These are phyloP conservation scores for Cheilosia impressa DNA, from an alignment of 2,888 invertebrate species.

Conservation along the genomic window DNA sequence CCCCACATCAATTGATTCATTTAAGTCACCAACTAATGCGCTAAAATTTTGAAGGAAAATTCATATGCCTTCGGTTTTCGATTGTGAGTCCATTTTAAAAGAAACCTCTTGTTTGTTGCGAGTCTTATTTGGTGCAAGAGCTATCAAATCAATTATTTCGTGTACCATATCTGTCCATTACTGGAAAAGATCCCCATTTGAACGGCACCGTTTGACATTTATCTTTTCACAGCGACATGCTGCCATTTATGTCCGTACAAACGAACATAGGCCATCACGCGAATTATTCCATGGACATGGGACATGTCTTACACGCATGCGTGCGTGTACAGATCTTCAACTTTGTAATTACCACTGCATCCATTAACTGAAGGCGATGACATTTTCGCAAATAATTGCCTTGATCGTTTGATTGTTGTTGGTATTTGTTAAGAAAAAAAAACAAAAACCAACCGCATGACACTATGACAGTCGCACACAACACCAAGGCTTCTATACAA, in stretches of 20 bases:
- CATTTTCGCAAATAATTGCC: slow-evolving; percentile 73
- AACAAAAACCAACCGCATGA: slow-evolving; percentile 12
- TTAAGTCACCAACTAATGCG: no score
- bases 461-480: slow-evolving; percentile 7
- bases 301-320: slow-evolving; percentile 54
- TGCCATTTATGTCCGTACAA: slow-evolving; percentile 45
- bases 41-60: not conserved
- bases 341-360: slow-evolving; percentile 66
- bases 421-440: not conserved
- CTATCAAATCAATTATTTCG: slow-evolving; percentile 49
- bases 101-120: slow-evolving; percentile 12
- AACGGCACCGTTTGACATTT: slow-evolving; percentile 44
- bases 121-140: slow-evolving; percentile 56
- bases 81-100: slow-evolving; percentile 50
- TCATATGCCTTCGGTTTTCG: slow-evolving; percentile 36
- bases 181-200: slow-evolving; percentile 31
- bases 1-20: no score
- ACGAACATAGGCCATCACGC: slow-evolving; percentile 34
- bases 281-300: slow-evolving; percentile 17
- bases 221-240: slow-evolving; percentile 14
- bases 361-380: slow-evolving; percentile 65
- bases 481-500: slow-evolving; percentile 61
- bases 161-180: slow-evolving; percentile 53
- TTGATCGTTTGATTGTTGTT: slow-evolving; percentile 34
- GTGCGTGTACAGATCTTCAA: slow-evolving; percentile 49